Evolutionary conservation across 2,888 invertebrate species (phyloP).

Genomic region (Xestia rhomboidea): DNA sequence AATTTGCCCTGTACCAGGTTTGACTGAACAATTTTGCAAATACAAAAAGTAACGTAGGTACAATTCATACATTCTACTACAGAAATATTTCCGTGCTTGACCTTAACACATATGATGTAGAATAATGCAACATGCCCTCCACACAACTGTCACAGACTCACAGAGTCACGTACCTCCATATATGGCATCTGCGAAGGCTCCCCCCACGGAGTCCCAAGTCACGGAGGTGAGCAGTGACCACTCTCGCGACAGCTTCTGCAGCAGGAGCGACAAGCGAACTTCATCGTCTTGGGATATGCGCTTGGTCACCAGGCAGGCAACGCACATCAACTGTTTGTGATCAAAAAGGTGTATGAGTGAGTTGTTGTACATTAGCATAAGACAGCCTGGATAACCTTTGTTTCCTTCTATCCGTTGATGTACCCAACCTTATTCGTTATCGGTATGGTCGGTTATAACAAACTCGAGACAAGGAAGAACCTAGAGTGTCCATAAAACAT

Average conservation of each 20-base stretch:
- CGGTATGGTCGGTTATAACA: neutral
- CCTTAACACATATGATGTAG: conserved; percentile 11
- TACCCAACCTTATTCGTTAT: neutral
- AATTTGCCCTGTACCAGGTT: neutral
- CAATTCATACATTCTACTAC: neutral
- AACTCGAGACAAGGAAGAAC: neutral
- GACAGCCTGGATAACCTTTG: neutral
- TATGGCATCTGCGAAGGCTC: conserved; percentile 92
- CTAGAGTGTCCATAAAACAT: neutral
- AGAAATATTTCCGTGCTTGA: neutral
- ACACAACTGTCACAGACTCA: conserved; percentile 3
- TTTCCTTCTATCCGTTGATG: too few relatives aligned
- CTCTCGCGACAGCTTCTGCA: conserved; percentile 93
- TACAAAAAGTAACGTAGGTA: neutral
- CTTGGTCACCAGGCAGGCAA: conserved; percentile 92
- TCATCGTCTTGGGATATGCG: conserved; percentile 94
- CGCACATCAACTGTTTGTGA: conserved; percentile 90
- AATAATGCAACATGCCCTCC: conserved; percentile 11
- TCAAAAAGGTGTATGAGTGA: neutral
- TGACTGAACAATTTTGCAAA: neutral
- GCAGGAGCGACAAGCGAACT: conserved; percentile 92
- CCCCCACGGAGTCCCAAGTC: conserved; percentile 93
- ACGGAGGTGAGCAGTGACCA: conserved; percentile 94
- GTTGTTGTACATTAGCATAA: neutral
- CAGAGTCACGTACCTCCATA: conserved; percentile 89